Base-by-base conservation (phyloP, 1,140 invertebrate species). In the Ips nitidus region DNA sequence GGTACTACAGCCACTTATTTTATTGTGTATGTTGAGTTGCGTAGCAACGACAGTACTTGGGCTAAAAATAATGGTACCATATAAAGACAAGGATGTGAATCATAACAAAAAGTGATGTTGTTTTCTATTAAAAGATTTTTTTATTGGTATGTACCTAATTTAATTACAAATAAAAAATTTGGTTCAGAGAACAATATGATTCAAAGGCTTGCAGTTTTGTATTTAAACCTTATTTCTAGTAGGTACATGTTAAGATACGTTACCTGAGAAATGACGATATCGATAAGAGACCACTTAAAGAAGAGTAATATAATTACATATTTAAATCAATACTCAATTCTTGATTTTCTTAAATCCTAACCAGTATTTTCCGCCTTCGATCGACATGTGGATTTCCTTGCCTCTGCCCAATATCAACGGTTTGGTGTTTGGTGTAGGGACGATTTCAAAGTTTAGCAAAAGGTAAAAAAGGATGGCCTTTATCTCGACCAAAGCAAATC, bases 291-390 rank as follows among this genome's bases (percentile, higher is more conserved):
- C 22, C 22, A 22, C 22, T 22, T 22, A 22, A 22, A 22, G 22
- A 22, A 22, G 22, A 22, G 0, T 22, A 22, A 22, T 22, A 22
- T 22, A 22, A 22, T 22, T 22, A 22, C 22, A 22, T 22, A 22
- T 22, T 22, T 22, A 22, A 22, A 22, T 22, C 22, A 22, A 50
- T 50, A 56, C 22, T 56, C 37, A 59, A n/a, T 41, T 41, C 37
- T 42, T 8, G 8, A 59, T 66, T 36, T 22, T 52, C 53, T 58
- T 66, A 37, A 76, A 63, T 2, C 71, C 73, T 38, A 74, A n/a
- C 79, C 79, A 81, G 60, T 79, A 80, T 22, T 22, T 22, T n/a
- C 80, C 81, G 41, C 71, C 73, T 57, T 80, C 70, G 2, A 78
- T 59, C 0, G 61, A 62, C 37, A 78, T 56, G 22, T 64, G 61